Conservation (phyloP, 2,888 invertebrate species). For the Oegoconia quadripuncta region DNA sequence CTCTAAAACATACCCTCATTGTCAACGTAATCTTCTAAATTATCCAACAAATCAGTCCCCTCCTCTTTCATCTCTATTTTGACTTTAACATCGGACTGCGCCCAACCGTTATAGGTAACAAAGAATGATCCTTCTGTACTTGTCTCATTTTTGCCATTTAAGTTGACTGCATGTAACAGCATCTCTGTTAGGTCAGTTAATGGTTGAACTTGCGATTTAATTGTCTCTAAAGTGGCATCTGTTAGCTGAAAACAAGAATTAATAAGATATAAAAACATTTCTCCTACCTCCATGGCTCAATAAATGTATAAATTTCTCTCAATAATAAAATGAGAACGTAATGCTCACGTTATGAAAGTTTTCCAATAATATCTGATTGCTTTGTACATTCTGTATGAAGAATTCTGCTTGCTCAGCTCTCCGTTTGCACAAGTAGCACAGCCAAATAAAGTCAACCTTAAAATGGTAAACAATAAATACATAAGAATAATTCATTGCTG, state of each 20-base stretch:
- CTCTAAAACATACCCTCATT: not conserved
- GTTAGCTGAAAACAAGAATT: slow-evolving; percentile 38
- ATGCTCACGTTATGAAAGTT: slow-evolving; percentile 47
- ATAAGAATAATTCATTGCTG: no score
- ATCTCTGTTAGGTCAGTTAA: slow-evolving; percentile 27
- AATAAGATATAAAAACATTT: no score
- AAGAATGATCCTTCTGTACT: slow-evolving; percentile 22
- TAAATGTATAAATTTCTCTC: no score
- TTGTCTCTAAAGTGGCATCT: slow-evolving; percentile 27
- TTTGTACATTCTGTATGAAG: slow-evolving; percentile 55
- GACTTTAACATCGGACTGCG: slow-evolving; percentile 27
- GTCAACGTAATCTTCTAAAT: slow-evolving; percentile 30
- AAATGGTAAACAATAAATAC: slow-evolving; percentile 20
- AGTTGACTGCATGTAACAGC: slow-evolving; percentile 28
- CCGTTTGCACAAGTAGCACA: slow-evolving; percentile 53
- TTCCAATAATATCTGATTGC: slow-evolving; percentile 48
- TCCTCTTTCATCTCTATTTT: slow-evolving; percentile 53
- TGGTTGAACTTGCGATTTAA: slow-evolving; percentile 25
- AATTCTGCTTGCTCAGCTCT: slow-evolving; percentile 43
- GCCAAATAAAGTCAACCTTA: slow-evolving; percentile 38
- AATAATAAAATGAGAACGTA: no score
- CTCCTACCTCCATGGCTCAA: no score
- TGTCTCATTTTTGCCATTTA: slow-evolving; percentile 19
- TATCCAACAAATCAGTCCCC: slow-evolving; percentile 25
- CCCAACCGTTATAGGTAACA: slow-evolving; percentile 19